A percentile compares a stretch with the other conserved stretches of the same genome.
These are phyloP conservation scores for Theocolax elegans DNA, from an alignment of 1,140 invertebrate genomes.

Conservation along the genomic window DNA sequence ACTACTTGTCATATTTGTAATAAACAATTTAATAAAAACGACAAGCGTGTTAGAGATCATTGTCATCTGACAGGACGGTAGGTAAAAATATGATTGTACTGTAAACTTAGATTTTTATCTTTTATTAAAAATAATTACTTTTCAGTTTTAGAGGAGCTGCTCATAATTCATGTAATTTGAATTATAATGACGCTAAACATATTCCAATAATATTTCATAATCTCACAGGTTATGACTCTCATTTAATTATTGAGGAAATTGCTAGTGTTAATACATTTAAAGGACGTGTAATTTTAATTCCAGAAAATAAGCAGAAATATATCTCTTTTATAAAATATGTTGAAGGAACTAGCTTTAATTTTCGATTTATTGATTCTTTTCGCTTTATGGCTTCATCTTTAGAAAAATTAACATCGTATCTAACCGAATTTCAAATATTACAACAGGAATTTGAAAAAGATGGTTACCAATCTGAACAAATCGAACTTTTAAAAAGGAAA, in stretches of 20 bases:
- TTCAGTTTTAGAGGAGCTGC: neutral
- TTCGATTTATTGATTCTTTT: slow-evolving; percentile 55
- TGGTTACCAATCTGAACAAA: too few species aligned
- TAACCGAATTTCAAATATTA: slow-evolving; percentile 1
- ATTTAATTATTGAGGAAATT: slow-evolving; percentile 1
- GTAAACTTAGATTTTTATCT: neutral
- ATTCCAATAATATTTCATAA: slow-evolving; percentile 7
- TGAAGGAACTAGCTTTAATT: slow-evolving; percentile 32
- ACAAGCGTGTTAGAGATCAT: neutral
- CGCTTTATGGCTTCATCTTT: too few species aligned
- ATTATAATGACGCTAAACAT: neutral
- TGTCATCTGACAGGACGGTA: neutral
- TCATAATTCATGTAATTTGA: neutral
- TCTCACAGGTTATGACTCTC: neutral
- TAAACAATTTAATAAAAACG: too few species aligned
- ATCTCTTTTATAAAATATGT: slow-evolving; percentile 11
- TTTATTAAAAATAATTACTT: neutral
- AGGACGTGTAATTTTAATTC: neutral
- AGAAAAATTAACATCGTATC: slow-evolving; percentile 20
- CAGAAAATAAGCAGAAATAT: neutral
- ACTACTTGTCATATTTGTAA: too few species aligned
- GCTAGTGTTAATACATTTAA: neutral
- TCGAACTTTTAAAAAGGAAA: too few species aligned
- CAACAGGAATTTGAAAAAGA: too few species aligned
- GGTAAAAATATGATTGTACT: neutral